A percentile compares a stretch with the other conserved stretches of the same genome.
Evolutionary conservation across 2,888 invertebrate genomes (phyloP).

Genomic region (Xanthorhoe spadicearia): DNA sequence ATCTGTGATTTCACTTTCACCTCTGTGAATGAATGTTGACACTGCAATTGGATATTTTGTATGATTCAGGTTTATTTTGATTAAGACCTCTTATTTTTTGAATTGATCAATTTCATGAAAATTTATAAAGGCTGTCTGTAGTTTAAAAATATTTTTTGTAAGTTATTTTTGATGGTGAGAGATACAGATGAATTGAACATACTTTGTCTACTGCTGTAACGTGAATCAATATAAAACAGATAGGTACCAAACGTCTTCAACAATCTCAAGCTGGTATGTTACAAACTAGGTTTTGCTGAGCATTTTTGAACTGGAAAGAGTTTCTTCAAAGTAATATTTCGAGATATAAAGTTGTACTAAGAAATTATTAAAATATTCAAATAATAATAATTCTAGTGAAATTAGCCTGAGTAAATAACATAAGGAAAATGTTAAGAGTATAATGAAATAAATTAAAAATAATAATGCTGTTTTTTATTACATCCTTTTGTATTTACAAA

Average conservation of each 20-base stretch:
- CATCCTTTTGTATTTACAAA: neutral
- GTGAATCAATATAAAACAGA: slow-evolving; percentile 4
- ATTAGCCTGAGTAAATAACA: slow-evolving; percentile 75
- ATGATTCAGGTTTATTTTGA: slow-evolving; percentile 3
- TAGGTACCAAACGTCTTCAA: slow-evolving; percentile 17
- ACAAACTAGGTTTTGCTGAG: slow-evolving; percentile 48
- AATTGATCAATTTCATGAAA: slow-evolving; percentile 45
- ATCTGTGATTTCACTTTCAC: slow-evolving; percentile 72
- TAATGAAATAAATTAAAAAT: slow-evolving; percentile 79
- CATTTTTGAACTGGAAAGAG: slow-evolving; percentile 72
- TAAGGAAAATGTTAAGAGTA: slow-evolving; percentile 83
- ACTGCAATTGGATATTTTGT: slow-evolving; percentile 3
- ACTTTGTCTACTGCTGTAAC: slow-evolving; percentile 43
- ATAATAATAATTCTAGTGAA: slow-evolving; percentile 78
- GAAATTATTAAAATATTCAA: slow-evolving; percentile 81
- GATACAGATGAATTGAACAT: slow-evolving; percentile 9
- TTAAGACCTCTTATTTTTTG: slow-evolving; percentile 49
- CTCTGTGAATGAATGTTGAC: slow-evolving; percentile 38
- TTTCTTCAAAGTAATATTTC: slow-evolving; percentile 75
- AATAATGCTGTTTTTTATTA: slow-evolving; percentile 48
- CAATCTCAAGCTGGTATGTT: slow-evolving; percentile 51
- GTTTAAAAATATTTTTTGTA: slow-evolving; percentile 57
- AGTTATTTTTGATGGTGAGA: slow-evolving; percentile 47
- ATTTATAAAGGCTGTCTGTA: slow-evolving; percentile 58
- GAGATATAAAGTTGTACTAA: slow-evolving; percentile 75